Base-by-base conservation (phyloP, 2,797 vertebrate species). In the Mycteria americana region DNA sequence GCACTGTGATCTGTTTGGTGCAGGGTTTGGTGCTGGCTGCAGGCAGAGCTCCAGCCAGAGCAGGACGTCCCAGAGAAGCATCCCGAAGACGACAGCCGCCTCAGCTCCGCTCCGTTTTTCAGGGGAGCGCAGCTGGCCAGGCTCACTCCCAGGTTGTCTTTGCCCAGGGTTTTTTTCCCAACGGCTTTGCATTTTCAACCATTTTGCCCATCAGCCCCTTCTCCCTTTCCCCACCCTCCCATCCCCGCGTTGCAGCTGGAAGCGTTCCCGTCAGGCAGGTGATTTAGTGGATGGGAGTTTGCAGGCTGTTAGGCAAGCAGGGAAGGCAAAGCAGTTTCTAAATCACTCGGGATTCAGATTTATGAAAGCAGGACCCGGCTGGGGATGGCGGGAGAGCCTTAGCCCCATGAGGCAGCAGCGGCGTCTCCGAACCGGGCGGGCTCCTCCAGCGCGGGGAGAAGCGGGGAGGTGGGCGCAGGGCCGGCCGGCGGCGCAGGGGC, bases 221-320 rank as follows among this genome's bases (percentile, higher is more conserved):
- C 27, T 18, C 57, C n/a, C n/a, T 18, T 14, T 79, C 2, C 57
- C 62, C 30, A 15, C 1, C 0, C 5, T 46, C 35, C 11, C 50
- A 1, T 3, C 16, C 37, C 8, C 1, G 0, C 0, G 9, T 65
- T 15, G 33, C 33, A 11, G 81, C 75, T 37, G 48, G 30, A 23
- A 35, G 3, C 0, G 0, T 0, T 73, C 48, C 82, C 60, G 39
- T 16, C 2, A 0, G 37, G 28, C 18, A 7, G 43, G 37, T 2
- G 6, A 41, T 27, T 31, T 48, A 19, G 46, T 1, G 27, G 27
- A 6, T 11, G 41, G 77, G 45, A 13, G 43, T 14, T 8, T 25
- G 50, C 81, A 41, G 87, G 39, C 65, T 45, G 21, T 12, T 7
- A 11, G 91, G 75, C 51, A 27, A 50, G 70, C 45, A 12, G 60